Conservation (phyloP, 1,140 invertebrate species). For the Ericerus pela region DNA sequence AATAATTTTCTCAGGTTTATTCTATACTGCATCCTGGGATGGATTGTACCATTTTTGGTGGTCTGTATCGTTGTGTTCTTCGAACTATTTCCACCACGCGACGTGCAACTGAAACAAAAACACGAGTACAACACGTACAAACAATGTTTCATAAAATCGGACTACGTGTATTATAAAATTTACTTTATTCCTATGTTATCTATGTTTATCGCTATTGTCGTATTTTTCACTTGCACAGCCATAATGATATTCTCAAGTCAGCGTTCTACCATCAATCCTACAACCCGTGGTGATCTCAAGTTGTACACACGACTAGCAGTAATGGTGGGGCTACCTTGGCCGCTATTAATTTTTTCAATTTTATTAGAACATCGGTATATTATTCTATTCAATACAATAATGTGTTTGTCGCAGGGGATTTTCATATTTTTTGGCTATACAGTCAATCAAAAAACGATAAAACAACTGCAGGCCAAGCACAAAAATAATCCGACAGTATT, state of each 20-base stretch:
- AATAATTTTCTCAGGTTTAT: constrained; percentile 33
- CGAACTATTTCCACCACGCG: constrained; percentile 28
- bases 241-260: constrained; percentile 37
- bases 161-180: constrained; percentile 36
- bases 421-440: constrained; percentile 44
- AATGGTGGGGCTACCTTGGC: constrained; percentile 40
- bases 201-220: constrained; percentile 36
- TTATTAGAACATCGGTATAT: no score
- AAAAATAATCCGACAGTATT: no score
- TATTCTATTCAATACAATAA: constrained; percentile 37
- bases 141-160: constrained; percentile 42
- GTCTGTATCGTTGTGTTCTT: constrained; percentile 34
- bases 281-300: constrained; percentile 32
- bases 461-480: no score
- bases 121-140: constrained; percentile 29
- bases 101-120: no score
- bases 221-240: constrained; percentile 38
- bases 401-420: constrained; percentile 42
- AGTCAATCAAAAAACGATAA: constrained; percentile 31
- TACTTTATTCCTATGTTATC: constrained; percentile 38
- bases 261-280: constrained; percentile 24
- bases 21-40: constrained; percentile 38
- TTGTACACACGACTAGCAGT: constrained; percentile 41
- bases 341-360: no score
- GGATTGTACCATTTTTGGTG: constrained; percentile 36